These are phyloP conservation scores for Virgularia gustaviana DNA, from an alignment of 92 coral and sea anemone species.

Conservation along the genomic window DNA sequence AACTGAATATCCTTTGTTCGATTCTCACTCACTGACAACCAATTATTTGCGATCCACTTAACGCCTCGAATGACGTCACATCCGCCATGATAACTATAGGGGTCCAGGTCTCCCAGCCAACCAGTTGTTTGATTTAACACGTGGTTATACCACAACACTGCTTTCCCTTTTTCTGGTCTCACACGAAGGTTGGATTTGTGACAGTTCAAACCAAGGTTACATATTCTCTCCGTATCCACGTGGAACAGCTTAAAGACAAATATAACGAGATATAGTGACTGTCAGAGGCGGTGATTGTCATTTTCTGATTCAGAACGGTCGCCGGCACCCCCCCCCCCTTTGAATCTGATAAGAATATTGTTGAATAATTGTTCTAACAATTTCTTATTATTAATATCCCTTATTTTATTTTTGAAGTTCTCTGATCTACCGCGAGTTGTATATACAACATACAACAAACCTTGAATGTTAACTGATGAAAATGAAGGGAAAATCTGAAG, in stretches of 20 bases:
- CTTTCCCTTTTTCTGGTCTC: conserved; percentile 33
- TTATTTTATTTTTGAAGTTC: no score
- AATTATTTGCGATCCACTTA: conserved; percentile 38
- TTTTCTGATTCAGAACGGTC: no score
- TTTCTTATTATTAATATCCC: no score
- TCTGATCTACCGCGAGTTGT: no score
- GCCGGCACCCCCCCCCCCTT: no score
- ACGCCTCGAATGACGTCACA: conserved; percentile 23
- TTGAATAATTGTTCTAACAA: no score
- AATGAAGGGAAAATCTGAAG: no score
- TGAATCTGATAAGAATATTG: no score
- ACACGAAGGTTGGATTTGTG: conserved; percentile 35
- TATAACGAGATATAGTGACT: background rate
- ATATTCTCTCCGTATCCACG: conserved; percentile 11
- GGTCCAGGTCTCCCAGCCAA: conserved; percentile 29
- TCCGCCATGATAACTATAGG: conserved; percentile 31
- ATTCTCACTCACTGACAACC: conserved; percentile 33
- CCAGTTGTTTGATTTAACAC: conserved; percentile 7
- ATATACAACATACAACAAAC: no score
- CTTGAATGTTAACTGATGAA: no score
- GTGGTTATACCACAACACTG: conserved; percentile 33
- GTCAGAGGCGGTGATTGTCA: no score
- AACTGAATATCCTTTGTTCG: conserved; percentile 21
- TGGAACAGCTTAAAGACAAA: conserved; percentile 6
- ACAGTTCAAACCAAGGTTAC: conserved; percentile 27